phyloP scores from a whole-genome alignment of 2,888 invertebrate genomes.

The Pegoplata infirma region DNA sequence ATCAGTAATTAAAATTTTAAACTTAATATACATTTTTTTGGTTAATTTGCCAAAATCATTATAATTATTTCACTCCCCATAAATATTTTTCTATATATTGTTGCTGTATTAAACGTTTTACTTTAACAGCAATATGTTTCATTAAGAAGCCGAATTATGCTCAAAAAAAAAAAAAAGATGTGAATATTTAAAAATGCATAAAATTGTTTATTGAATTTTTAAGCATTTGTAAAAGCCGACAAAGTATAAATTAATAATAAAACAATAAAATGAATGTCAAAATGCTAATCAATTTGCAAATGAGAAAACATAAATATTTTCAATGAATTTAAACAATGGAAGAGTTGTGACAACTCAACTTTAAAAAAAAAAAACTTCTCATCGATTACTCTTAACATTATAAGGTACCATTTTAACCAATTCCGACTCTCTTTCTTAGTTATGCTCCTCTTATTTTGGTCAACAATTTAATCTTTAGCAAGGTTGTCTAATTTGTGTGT shows the following conservation, averaged over 20 bases:
- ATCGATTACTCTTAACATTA: neutral
- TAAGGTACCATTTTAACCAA: neutral
- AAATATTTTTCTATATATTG: conserved; percentile 40
- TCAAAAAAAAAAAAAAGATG: conserved; percentile 25
- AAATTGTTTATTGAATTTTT: conserved; percentile 54
- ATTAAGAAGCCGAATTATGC: neutral
- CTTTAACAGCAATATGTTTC: neutral
- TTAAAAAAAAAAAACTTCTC: too few relatives aligned
- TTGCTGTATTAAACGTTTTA: neutral
- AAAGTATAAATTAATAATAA: conserved; percentile 57
- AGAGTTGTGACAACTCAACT: conserved; percentile 13
- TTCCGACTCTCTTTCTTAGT: neutral
- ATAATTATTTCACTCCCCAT: conserved; percentile 51
- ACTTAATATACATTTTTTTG: neutral
- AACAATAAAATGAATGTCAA: conserved; percentile 55
- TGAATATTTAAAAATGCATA: conserved; percentile 48
- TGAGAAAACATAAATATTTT: conserved; percentile 57
- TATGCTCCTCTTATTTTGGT: neutral
- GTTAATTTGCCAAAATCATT: conserved; percentile 30
- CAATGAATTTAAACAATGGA: conserved; percentile 29
- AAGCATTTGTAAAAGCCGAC: conserved; percentile 55
- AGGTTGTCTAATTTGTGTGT: too few relatives aligned
- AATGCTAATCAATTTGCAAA: conserved; percentile 56
- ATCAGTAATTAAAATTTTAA: neutral
- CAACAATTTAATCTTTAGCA: conserved; percentile 9